Evolutionary conservation across 2,797 vertebrate genomes (phyloP).

Genomic region (Alcedo atthis): DNA sequence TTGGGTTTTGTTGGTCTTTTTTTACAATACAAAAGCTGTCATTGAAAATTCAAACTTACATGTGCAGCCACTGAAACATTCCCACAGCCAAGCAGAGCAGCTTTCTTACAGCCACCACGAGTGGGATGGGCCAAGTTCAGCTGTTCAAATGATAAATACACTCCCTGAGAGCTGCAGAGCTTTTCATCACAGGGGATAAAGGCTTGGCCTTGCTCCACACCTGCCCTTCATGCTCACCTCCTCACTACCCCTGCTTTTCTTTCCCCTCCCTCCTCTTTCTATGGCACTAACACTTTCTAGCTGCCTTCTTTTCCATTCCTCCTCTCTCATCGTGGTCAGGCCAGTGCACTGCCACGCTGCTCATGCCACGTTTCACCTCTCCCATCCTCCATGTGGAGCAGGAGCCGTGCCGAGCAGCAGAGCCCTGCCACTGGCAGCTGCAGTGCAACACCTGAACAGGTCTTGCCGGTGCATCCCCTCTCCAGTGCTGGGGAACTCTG

Average conservation of each 20-base stretch:
- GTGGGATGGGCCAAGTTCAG: not conserved
- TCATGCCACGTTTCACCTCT: accelerated
- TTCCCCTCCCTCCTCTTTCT: not conserved
- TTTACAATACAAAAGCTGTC: not conserved
- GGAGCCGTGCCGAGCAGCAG: not conserved
- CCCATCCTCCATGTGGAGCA: accelerated
- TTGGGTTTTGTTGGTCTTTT: not conserved
- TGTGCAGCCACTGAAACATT: not conserved
- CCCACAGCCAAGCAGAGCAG: not conserved
- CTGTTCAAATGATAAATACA: accelerated
- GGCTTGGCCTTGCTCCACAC: not conserved
- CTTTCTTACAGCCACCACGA: not conserved
- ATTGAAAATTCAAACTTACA: not conserved
- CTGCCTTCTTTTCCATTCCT: accelerated
- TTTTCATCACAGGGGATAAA: not conserved
- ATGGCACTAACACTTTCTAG: accelerated
- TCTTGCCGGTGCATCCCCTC: accelerated
- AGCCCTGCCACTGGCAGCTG: not conserved
- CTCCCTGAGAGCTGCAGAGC: not conserved
- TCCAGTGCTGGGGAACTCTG: not conserved
- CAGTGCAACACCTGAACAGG: not conserved
- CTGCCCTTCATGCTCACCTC: not conserved
- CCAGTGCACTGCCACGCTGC: accelerated
- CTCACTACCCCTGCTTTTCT: not conserved
- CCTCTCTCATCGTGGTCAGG: not conserved